These are phyloP conservation scores for Centruroides sculpturatus DNA, from an alignment of 1,140 invertebrate genomes.

Conservation along the genomic window DNA sequence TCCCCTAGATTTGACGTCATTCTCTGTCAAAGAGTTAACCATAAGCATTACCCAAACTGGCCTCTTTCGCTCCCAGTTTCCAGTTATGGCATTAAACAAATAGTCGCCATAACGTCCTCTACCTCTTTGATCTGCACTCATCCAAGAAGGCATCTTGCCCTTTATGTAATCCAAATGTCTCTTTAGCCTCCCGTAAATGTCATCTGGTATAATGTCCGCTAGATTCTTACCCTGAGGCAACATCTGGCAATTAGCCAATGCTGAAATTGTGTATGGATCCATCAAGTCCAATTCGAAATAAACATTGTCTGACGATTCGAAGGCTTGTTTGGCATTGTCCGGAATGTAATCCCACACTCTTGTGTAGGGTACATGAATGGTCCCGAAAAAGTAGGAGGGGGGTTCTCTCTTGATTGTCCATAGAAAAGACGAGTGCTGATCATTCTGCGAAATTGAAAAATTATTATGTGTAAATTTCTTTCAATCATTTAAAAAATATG, in stretches of 20 bases:
- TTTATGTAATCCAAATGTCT: slow-evolving; percentile 36
- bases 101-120: slow-evolving; percentile 37
- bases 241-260: slow-evolving; percentile 37
- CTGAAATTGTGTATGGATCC: slow-evolving; percentile 33
- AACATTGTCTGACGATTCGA: slow-evolving; percentile 32
- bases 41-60: slow-evolving; percentile 43
- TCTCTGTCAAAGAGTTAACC: slow-evolving; percentile 39
- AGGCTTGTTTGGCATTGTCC: slow-evolving; percentile 36
- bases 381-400: slow-evolving; percentile 42
- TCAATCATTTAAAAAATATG: too few species aligned
- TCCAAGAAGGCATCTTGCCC: slow-evolving; percentile 35
- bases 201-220: slow-evolving; percentile 32
- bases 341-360: slow-evolving; percentile 41
- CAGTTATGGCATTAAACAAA: slow-evolving; percentile 37
- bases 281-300: slow-evolving; percentile 42
- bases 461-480: too few species aligned
- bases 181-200: slow-evolving; percentile 34
- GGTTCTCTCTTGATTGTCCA: slow-evolving; percentile 31
- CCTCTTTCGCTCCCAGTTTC: slow-evolving; percentile 39
- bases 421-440: slow-evolving; percentile 29
- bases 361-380: slow-evolving; percentile 44
- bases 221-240: slow-evolving; percentile 32
- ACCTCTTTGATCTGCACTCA: slow-evolving; percentile 34
- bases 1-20: slow-evolving; percentile 36
- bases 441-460: slow-evolving; percentile 20